Evolutionary conservation across 2,888 invertebrate species (phyloP).

Genomic region (Augochlorella aurata): DNA sequence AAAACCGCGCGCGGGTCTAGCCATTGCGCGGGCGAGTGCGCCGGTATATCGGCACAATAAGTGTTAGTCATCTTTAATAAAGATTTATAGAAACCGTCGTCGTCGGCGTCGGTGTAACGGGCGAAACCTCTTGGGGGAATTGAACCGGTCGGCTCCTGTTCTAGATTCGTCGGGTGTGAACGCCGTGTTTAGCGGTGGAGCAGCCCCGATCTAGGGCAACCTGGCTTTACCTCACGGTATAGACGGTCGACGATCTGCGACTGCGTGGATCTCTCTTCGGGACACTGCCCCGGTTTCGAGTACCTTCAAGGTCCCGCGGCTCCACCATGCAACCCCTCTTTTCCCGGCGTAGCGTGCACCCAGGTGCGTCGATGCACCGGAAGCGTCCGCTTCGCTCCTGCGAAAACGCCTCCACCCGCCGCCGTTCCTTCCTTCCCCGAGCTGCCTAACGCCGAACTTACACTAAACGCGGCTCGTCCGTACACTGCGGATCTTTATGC

Average conservation of each 20-base stretch:
- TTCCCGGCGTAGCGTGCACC: constrained; percentile 36
- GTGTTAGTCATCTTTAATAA: constrained; percentile 17
- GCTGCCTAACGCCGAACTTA: no score
- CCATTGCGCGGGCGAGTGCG: no score
- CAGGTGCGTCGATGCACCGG: constrained; percentile 62
- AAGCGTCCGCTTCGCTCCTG: constrained; percentile 38
- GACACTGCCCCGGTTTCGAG: constrained; percentile 80
- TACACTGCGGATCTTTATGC: neutral
- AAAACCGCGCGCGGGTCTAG: neutral
- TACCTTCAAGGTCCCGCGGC: constrained; percentile 78
- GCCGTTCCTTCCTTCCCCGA: no score
- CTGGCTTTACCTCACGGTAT: constrained; percentile 66
- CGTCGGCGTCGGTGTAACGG: constrained; percentile 59
- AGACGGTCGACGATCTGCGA: constrained; percentile 66
- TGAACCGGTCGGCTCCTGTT: constrained; percentile 62
- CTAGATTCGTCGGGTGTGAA: constrained; percentile 64
- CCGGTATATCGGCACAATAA: neutral
- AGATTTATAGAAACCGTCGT: constrained; percentile 51
- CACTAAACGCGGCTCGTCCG: no score
- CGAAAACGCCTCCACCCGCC: neutral
- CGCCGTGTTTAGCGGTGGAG: constrained; percentile 55
- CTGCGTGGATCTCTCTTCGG: constrained; percentile 73
- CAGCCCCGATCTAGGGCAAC: constrained; percentile 73
- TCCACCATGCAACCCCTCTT: constrained; percentile 55
- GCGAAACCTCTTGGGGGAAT: constrained; percentile 59